phyloP scores from a whole-genome alignment of 2,797 vertebrate genomes.

The Pseudochromis fuscus region DNA sequence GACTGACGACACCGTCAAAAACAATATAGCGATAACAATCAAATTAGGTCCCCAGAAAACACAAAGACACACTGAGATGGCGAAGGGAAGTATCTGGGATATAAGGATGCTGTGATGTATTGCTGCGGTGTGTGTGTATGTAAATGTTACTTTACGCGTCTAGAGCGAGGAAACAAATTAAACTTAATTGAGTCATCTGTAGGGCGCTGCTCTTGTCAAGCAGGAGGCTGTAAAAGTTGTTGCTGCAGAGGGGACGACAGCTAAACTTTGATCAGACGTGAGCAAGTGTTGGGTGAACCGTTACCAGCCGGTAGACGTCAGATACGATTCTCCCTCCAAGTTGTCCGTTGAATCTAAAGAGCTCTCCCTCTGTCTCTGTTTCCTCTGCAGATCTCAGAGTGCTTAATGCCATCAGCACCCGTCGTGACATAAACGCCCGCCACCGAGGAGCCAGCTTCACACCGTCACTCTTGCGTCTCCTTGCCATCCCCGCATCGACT shows the following conservation, averaged over 20 bases:
- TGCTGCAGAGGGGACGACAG: slow-evolving; percentile 24
- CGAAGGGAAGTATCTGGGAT: background rate
- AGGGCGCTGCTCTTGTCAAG: slow-evolving; percentile 44
- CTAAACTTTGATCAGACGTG: slow-evolving; percentile 65
- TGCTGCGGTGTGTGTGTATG: slow-evolving; percentile 6
- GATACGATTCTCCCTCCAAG: slow-evolving; percentile 19
- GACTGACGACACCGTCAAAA: slow-evolving; percentile 28
- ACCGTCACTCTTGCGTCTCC: slow-evolving; percentile 8
- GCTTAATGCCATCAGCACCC: slow-evolving; percentile 67
- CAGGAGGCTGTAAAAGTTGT: slow-evolving; percentile 38
- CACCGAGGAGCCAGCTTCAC: slow-evolving; percentile 40
- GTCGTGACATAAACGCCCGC: slow-evolving; percentile 27
- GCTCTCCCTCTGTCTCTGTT: slow-evolving; percentile 38
- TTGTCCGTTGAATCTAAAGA: slow-evolving; percentile 34
- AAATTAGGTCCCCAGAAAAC: slow-evolving; percentile 21
- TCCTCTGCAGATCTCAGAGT: slow-evolving; percentile 60
- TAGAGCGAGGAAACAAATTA: slow-evolving; percentile 50
- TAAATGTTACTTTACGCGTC: slow-evolving; percentile 30
- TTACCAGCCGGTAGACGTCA: slow-evolving; percentile 41
- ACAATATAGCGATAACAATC: slow-evolving; percentile 26
- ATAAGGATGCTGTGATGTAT: slow-evolving; percentile 20
- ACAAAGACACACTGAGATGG: background rate
- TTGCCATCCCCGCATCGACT: slow-evolving; percentile 28
- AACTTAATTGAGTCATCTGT: slow-evolving; percentile 74
- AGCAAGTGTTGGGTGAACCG: slow-evolving; percentile 43